Conservation (phyloP, 2,888 invertebrate species). For the Endotricha flammealis region DNA sequence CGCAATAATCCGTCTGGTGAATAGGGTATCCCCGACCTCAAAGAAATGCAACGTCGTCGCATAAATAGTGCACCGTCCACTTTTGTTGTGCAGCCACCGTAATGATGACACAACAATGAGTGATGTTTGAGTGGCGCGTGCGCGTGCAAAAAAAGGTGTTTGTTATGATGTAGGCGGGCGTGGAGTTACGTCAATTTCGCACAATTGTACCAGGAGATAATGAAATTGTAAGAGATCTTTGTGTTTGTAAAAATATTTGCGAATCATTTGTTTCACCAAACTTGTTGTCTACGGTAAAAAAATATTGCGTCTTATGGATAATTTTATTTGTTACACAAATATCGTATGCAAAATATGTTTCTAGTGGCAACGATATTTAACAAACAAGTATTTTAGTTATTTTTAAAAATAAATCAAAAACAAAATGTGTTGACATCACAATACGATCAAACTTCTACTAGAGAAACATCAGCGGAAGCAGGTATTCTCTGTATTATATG, state of each 20-base stretch:
- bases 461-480: conserved; percentile 25
- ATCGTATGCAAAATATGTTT: no score
- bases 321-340: no score
- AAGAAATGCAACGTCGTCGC: conserved; percentile 46
- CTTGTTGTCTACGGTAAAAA: no score
- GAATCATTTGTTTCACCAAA: no score
- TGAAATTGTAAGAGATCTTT: conserved; percentile 38
- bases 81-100: conserved; percentile 61
- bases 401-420: conserved; percentile 1
- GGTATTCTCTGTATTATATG: not conserved
- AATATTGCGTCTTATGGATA: no score
- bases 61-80: conserved; percentile 48
- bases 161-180: conserved; percentile 47
- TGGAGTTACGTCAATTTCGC: conserved; percentile 73
- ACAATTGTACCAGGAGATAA: conserved; percentile 69
- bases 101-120: conserved; percentile 67
- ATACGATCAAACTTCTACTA: conserved; percentile 31
- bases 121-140: conserved; percentile 54
- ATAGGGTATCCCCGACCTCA: conserved; percentile 69
- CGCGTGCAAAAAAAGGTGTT: conserved; percentile 46
- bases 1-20: conserved; percentile 40
- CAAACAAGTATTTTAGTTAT: not conserved
- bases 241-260: conserved; percentile 36
- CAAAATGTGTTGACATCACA: conserved; percentile 17
- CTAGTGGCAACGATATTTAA: no score